Percentiles rank a stretch among this genome's conserved stretches.
Conservation (phyloP, 2,888 invertebrate genomes). For the Papilio elwesi region DNA sequence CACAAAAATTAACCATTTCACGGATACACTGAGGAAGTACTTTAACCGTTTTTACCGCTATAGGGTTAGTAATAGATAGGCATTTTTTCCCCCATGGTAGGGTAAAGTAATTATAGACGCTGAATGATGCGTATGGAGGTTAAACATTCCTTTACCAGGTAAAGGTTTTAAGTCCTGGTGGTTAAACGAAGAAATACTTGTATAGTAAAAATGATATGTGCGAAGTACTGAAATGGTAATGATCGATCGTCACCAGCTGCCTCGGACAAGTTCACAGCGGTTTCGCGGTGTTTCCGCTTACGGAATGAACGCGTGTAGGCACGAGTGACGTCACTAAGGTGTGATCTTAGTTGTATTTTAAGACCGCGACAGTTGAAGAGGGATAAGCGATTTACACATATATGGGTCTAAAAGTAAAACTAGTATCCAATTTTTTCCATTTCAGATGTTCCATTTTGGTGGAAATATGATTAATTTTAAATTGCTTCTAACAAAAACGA, state of each 20-base stretch:
- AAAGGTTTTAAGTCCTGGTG: too few relatives aligned
- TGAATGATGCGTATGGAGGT: too few relatives aligned
- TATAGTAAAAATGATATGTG: background rate
- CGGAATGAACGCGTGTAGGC: background rate
- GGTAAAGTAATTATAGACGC: background rate
- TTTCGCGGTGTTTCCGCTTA: constrained; percentile 27
- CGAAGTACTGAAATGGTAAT: background rate
- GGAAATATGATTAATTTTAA: too few relatives aligned
- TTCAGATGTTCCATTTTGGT: too few relatives aligned
- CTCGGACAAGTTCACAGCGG: constrained; percentile 8
- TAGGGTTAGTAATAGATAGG: too few relatives aligned
- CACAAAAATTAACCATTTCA: too few relatives aligned
- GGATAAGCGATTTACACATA: background rate
- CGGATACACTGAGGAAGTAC: too few relatives aligned
- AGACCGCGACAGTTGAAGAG: background rate
- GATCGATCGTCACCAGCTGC: constrained; percentile 24
- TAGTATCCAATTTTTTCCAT: too few relatives aligned
- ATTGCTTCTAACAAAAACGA: too few relatives aligned
- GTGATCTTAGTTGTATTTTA: constrained; percentile 18
- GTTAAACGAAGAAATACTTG: background rate
- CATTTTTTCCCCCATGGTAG: background rate
- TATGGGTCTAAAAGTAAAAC: too few relatives aligned
- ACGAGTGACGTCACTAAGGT: constrained; percentile 26
- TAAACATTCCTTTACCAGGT: too few relatives aligned
- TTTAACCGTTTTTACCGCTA: too few relatives aligned